Evolutionary conservation across 1,140 invertebrate genomes (phyloP).

Genomic region (Caenorhabditis inopinata): DNA sequence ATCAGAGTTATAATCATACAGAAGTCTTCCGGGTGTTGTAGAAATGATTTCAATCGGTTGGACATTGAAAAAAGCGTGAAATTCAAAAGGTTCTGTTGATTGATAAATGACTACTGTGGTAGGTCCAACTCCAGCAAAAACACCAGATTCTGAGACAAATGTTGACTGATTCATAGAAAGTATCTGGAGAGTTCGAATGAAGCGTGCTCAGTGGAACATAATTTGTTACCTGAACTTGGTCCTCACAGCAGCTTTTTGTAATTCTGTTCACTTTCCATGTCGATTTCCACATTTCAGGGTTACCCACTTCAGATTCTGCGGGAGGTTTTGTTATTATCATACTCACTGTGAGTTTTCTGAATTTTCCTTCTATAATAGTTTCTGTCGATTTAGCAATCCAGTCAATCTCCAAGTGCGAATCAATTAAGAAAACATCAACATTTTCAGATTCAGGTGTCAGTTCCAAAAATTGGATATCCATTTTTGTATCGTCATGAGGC

Average conservation of each 20-base stretch:
- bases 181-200: background rate
- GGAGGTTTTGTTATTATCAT: background rate
- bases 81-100: background rate
- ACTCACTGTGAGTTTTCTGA: background rate
- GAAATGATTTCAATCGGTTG: background rate
- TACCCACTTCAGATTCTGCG: too few species aligned
- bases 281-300: too few species aligned
- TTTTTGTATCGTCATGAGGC: background rate
- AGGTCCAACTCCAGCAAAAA: background rate
- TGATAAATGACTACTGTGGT: slow-evolving; percentile 11
- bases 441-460: background rate
- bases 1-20: background rate
- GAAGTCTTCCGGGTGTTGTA: background rate
- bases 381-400: slow-evolving; percentile 3
- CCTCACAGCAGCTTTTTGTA: background rate
- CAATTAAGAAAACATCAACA: background rate
- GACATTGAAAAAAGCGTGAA: background rate
- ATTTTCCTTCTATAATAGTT: background rate
- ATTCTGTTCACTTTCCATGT: background rate
- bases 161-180: background rate
- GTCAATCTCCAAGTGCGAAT: background rate
- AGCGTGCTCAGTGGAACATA: background rate
- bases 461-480: slow-evolving; percentile 10
- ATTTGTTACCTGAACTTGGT: slow-evolving; percentile 18
- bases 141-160: background rate